Percentiles rank a stretch among this genome's conserved stretches.
Evolutionary conservation across 2,113 vertebrate species (phyloP).

Genomic region (Carettochelys insculpta): DNA sequence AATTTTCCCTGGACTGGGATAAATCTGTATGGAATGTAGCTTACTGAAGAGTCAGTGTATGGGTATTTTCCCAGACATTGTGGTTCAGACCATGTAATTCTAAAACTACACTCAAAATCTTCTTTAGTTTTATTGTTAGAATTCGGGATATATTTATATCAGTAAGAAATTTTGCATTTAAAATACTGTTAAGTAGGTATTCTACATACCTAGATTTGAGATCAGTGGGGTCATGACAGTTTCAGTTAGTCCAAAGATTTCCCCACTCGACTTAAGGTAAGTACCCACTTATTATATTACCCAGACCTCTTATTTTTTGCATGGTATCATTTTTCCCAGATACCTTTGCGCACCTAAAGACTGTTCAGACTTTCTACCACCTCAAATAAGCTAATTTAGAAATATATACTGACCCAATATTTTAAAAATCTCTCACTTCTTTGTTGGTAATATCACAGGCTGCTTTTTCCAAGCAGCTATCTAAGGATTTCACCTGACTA

Average conservation of each 20-base stretch:
- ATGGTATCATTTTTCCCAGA: background rate
- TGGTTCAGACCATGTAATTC: too few relatives aligned
- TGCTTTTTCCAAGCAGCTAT: background rate
- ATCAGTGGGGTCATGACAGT: background rate
- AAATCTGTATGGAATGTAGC: rapidly evolving
- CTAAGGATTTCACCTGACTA: background rate
- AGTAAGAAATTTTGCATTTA: background rate
- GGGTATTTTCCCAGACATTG: background rate
- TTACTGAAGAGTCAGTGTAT: background rate
- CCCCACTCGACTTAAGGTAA: background rate
- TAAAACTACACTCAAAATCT: background rate
- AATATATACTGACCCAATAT: background rate
- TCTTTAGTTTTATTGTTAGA: rapidly evolving
- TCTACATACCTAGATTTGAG: too few relatives aligned
- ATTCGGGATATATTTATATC: background rate
- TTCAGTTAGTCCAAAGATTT: background rate
- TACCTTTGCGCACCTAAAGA: background rate
- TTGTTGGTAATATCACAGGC: background rate
- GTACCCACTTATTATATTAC: background rate
- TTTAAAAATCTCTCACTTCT: background rate
- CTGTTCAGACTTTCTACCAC: background rate
- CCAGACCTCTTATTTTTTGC: background rate
- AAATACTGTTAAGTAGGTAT: rapidly evolving
- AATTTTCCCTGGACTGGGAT: background rate
- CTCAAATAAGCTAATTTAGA: background rate